Base-by-base conservation (phyloP, 2,888 invertebrate species). In the Fissipunctia ypsillon region DNA sequence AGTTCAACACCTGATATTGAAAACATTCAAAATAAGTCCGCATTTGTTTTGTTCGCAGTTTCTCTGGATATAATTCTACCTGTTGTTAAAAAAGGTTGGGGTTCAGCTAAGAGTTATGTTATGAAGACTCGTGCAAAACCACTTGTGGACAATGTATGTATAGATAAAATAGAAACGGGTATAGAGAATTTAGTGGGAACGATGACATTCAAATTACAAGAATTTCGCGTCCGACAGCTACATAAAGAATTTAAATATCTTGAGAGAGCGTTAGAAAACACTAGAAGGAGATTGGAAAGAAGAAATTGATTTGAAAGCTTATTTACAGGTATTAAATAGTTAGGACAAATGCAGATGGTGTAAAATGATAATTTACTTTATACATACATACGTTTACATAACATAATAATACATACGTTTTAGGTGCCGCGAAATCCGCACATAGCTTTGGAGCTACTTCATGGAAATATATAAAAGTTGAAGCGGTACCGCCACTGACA, bases 401-500 rank as follows among this genome's bases (percentile, higher is more conserved):
- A n/a, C n/a, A n/a, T n/a, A n/a, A n/a, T 64, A 52, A 25, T 64
- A 56, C 52, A 16, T 69, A 66, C 22, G 16, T 78, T 76, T 82
- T 91, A 96, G 95, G 84, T 75, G 74, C 88, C 45, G 52, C 78
- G 9, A 78, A 78, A 77, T 14, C 38, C 31, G 4, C 41, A 43
- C 52, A 78, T 10, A 71, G 52, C 71, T 35, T 41, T 28, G 76
- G 91, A 76, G 87, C 84, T 67, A 86, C 75, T 52, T 87, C 91
- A 48, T 96, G 96, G 96, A 87, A 90, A 65, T 96, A 95, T 83
- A 88, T 92, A 45, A 96, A 95, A 90, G 87, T 90, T n/a, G 96
- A 96, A 91, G 88, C 91, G 64, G 91, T 89, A 50, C 96, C 96
- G n/a, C 95, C 96, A 0, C 81, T 91, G 86, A 93, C 93, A 19